Base-by-base conservation (phyloP, 2,888 invertebrate genomes). In the Acanthococcus lagerstroemiae region DNA sequence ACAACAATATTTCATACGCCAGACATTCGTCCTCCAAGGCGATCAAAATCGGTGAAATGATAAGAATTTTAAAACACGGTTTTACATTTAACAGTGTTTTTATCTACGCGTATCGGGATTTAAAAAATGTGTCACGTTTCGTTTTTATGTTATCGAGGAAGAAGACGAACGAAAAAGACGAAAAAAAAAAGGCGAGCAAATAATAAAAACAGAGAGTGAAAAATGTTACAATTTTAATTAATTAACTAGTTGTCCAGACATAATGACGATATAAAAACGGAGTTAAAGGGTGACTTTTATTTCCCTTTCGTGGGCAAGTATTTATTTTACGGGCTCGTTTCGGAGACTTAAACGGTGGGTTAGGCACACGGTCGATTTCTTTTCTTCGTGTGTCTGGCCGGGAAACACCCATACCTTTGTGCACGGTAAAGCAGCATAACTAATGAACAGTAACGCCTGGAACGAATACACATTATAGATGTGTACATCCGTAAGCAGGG, bases 341-440 rank as follows among this genome's bases (percentile, higher is more conserved):
- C n/a, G n/a, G n/a, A n/a, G n/a, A n/a, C n/a, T 37, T 37, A 3
- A 15, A 37, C 37, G 37, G 2, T n/a, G n/a, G 37, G 37, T 3
- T 37, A 37, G 37, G n/a, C 12, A n/a, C 12, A 37, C 12, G 37
- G 2, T 2, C 37, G 37, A 9, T 37, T 9, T 37, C 12, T n/a
- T n/a, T 37, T 1, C 3, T 37, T 37, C 12, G 37, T n/a, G n/a
- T n/a, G n/a, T n/a, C n/a, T n/a, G n/a, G n/a, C n/a, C 19, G 15
- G 15, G 24, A 52, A 24, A 52, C 24, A 52, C 24, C 22, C 24
- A 48, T 21, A 21, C 48, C 48, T 48, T 48, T 48, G 48, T 48
- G 21, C 48, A 48, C 52, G 52, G 24, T 52, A 52, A 52, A 52
- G 52, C 24, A 22, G 7, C 24, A 22, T 52, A 52, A 52, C 52